A percentile compares a stretch with the other conserved stretches of the same genome.
These are phyloP conservation scores for Gallinago paraguaiae DNA, from an alignment of 2,113 vertebrate genomes.

Conservation along the genomic window DNA sequence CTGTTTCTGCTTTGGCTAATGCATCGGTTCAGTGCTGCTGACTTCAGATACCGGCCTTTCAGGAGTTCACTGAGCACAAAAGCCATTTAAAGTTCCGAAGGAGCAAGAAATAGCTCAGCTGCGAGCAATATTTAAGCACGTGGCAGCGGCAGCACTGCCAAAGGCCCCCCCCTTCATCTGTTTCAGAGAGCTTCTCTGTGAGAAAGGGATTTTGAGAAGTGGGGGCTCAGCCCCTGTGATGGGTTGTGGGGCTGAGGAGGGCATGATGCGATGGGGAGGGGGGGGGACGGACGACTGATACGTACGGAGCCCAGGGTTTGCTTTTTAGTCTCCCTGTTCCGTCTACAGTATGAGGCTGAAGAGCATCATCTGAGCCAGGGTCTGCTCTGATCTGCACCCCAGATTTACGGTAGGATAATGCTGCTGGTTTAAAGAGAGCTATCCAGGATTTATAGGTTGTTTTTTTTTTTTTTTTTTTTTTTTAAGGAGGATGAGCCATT, in stretches of 20 bases:
- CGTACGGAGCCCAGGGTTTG: not conserved
- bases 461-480: not conserved
- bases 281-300: not conserved
- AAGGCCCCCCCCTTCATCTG: not conserved
- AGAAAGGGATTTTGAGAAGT: not conserved
- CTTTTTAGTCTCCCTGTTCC: not conserved
- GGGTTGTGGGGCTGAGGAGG: not conserved
- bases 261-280: not conserved
- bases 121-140: constrained; percentile 39
- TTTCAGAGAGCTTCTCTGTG: not conserved
- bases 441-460: not conserved
- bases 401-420: constrained; percentile 5
- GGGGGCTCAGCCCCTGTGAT: not conserved
- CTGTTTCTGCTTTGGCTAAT: constrained; percentile 25
- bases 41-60: constrained; percentile 38
- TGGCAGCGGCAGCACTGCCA: not conserved
- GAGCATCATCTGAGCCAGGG: not conserved
- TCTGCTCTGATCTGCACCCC: not conserved
- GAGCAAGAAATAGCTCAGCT: constrained; percentile 60
- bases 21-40: constrained; percentile 15
- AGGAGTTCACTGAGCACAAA: constrained; percentile 44
- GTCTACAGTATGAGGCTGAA: not conserved
- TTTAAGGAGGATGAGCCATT: constrained; percentile 11
- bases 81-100: constrained; percentile 47
- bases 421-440: constrained; percentile 10